Evolutionary conservation across 2,797 vertebrate species (phyloP).

Genomic region (Astyanax mexicanus): DNA sequence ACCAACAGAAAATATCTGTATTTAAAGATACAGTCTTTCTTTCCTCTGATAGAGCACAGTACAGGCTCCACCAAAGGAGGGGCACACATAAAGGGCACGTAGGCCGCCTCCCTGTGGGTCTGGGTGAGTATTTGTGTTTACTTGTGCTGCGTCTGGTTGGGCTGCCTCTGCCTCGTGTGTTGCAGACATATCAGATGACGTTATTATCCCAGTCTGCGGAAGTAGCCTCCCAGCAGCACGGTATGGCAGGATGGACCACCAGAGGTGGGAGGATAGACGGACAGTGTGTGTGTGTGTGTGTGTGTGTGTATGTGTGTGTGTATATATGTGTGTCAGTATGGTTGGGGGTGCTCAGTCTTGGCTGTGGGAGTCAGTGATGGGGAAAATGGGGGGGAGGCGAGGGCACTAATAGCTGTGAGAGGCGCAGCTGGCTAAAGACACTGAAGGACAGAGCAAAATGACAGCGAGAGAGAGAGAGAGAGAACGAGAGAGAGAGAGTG

Average conservation of each 20-base stretch:
- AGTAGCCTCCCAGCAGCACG: conserved; percentile 38
- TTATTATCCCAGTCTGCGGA: conserved; percentile 37
- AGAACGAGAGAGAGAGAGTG: conserved; percentile 5
- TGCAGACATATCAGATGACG: conserved; percentile 21
- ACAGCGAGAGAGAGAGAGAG: conserved; percentile 56
- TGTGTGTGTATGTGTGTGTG: conserved; percentile 46
- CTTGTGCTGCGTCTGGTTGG: neutral
- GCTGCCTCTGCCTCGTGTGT: neutral
- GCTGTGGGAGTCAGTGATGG: conserved; percentile 75
- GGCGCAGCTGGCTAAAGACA: conserved; percentile 81
- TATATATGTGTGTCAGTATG: conserved; percentile 35
- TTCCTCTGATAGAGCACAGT: too few relatives aligned
- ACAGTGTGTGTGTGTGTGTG: conserved; percentile 45
- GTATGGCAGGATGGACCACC: conserved; percentile 47
- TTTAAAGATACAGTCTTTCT: too few relatives aligned
- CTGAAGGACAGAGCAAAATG: conserved; percentile 74
- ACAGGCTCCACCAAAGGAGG: too few relatives aligned
- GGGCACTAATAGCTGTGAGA: conserved; percentile 75
- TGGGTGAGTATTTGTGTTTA: neutral
- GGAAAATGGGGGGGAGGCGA: conserved; percentile 73
- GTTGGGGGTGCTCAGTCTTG: conserved; percentile 59
- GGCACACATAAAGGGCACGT: too few relatives aligned
- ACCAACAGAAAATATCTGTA: too few relatives aligned
- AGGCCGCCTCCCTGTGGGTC: neutral
- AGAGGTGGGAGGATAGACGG: conserved; percentile 49